Percentiles rank a stretch among this genome's conserved stretches.
Conservation (phyloP, 2,888 invertebrate genomes). For the Microplitis manilae region DNA sequence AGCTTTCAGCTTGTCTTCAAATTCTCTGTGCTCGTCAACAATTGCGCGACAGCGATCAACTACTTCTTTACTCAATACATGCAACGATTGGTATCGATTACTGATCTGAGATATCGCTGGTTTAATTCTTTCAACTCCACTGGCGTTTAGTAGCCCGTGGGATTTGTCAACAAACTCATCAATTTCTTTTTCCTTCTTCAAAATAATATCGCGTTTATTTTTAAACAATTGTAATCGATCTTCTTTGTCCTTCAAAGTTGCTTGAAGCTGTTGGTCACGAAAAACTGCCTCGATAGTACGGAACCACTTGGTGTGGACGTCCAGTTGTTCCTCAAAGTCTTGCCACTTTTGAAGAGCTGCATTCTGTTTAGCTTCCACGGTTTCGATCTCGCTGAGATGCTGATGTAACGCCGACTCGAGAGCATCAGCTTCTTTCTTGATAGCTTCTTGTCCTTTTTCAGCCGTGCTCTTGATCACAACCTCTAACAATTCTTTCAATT, state of each 20-base stretch:
- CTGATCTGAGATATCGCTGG: constrained; percentile 92
- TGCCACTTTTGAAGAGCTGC: constrained; percentile 87
- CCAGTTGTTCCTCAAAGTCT: constrained; percentile 87
- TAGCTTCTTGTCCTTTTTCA: constrained; percentile 81
- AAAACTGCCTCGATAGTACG: constrained; percentile 87
- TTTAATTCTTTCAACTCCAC: constrained; percentile 88
- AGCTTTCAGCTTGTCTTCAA: constrained; percentile 82
- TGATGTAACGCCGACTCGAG: constrained; percentile 79
- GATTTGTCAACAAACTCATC: constrained; percentile 92
- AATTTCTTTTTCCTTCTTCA: constrained; percentile 86
- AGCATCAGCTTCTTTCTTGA: constrained; percentile 82
- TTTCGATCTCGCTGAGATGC: constrained; percentile 78
- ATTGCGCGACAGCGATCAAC: constrained; percentile 88
- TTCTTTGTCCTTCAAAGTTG: constrained; percentile 86
- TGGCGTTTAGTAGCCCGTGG: constrained; percentile 87
- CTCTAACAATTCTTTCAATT: constrained; percentile 79
- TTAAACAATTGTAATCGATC: constrained; percentile 81
- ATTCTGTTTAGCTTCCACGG: constrained; percentile 82
- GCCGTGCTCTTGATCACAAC: constrained; percentile 85
- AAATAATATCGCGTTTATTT: constrained; percentile 82
- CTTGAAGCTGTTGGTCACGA: constrained; percentile 88
- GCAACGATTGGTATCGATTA: constrained; percentile 87
- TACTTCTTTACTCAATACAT: constrained; percentile 87
- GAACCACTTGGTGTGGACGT: constrained; percentile 89
- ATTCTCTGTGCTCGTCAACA: constrained; percentile 87